These are phyloP conservation scores for Sebastes itinus DNA, from an alignment of 2,797 vertebrate genomes.

Conservation along the genomic window DNA sequence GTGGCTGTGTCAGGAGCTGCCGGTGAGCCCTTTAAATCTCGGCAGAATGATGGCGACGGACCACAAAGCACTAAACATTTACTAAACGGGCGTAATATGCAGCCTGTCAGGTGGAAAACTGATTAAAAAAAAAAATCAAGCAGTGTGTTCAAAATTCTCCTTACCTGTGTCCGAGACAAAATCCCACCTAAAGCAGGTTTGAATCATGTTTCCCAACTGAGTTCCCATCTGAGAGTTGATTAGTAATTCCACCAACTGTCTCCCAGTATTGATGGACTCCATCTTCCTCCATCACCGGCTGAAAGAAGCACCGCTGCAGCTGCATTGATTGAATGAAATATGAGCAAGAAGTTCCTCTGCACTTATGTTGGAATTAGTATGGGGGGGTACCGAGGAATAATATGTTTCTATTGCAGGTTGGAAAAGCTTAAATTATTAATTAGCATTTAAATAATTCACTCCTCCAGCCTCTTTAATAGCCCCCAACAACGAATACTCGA, in stretches of 20 bases:
- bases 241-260: conserved; percentile 71
- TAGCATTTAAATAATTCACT: conserved; percentile 82
- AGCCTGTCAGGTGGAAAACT: background rate
- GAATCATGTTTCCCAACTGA: conserved; percentile 41
- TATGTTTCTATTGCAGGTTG: conserved; percentile 70
- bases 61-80: conserved; percentile 9
- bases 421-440: conserved; percentile 79
- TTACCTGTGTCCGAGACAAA: background rate
- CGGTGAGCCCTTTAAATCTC: background rate
- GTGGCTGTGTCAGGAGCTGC: conserved; percentile 11
- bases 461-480: conserved; percentile 74
- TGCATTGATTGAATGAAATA: conserved; percentile 73
- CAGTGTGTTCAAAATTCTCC: background rate
- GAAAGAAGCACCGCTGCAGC: conserved; percentile 51
- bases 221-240: conserved; percentile 61
- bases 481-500: conserved; percentile 71
- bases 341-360: conserved; percentile 58
- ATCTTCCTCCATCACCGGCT: conserved; percentile 56
- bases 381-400: conserved; percentile 50
- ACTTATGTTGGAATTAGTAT: conserved; percentile 60
- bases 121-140: background rate
- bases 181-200: conserved; percentile 19
- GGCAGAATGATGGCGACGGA: background rate
- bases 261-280: conserved; percentile 73
- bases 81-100: conserved; percentile 1